Percentiles rank a stretch among this genome's conserved stretches.
Evolutionary conservation across 1,140 invertebrate species (phyloP).

Genomic region (Drosophila obscura): DNA sequence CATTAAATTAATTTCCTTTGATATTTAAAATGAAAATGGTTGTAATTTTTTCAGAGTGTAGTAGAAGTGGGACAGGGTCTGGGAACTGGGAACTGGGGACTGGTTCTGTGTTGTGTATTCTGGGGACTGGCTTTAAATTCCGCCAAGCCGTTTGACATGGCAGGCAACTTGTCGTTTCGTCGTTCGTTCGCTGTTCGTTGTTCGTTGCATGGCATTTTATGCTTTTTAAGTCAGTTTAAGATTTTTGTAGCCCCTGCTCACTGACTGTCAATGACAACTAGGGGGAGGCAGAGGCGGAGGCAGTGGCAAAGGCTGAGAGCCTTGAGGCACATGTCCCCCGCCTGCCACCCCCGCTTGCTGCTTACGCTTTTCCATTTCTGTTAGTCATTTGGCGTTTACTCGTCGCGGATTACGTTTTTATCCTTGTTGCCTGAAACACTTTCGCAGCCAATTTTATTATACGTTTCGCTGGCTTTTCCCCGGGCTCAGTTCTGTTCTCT

Average conservation of each 20-base stretch:
- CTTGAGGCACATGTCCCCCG: constrained; percentile 49
- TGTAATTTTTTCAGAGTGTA: too few relatives aligned
- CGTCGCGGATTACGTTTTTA: constrained; percentile 77
- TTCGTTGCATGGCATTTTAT: constrained; percentile 58
- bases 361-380: constrained; percentile 57
- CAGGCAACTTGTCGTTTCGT: constrained; percentile 51
- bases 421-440: constrained; percentile 77
- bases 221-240: constrained; percentile 81
- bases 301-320: constrained; percentile 9
- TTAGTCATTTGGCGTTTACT: constrained; percentile 79
- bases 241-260: constrained; percentile 66
- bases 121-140: constrained; percentile 60
- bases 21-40: too few relatives aligned
- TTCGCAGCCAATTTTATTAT: constrained; percentile 82
- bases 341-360: constrained; percentile 11
- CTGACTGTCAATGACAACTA: constrained; percentile 68
- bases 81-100: neutral
- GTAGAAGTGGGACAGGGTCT: neutral
- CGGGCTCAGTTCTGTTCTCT: too few relatives aligned
- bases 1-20: too few relatives aligned
- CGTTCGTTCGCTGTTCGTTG: constrained; percentile 32
- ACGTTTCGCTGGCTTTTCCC: constrained; percentile 33
- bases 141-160: constrained; percentile 71
- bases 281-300: constrained; percentile 1
- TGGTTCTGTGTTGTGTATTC: constrained; percentile 13